Base-by-base conservation (phyloP, 2,888 invertebrate genomes). In the Eupithecia tripunctaria region DNA sequence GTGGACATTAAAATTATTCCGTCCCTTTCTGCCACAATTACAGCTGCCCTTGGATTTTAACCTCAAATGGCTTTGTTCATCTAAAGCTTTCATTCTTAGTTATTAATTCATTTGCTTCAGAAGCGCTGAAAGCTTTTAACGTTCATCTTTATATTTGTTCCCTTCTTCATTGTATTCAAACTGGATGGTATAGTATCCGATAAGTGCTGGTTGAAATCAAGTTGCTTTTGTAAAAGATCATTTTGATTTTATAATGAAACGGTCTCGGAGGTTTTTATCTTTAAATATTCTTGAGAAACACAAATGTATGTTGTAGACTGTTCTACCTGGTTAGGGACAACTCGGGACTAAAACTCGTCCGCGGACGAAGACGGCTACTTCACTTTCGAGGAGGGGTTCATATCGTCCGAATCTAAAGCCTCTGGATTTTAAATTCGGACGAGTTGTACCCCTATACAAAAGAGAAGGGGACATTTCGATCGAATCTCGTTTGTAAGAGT, bases 61-160 rank as follows among this genome's bases (percentile, higher is more conserved):
- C 56, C 56, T 56, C 56, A 56, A 56, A 56, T 25, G 2, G 25
- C 56, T 56, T 56, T 63, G 29, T 36, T 36, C 63, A 36, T 63
- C 56, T 5, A 56, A 56, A 56, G 56, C 56, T 56, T 14, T 56
- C 38, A 41, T 38, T 41, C 36, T 32, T 36, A 36, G 65, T 43
- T 41, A 27, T 27, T 38, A 43, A 18, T 65, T 43, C 25, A 25
- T 12, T 56, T 56, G 56, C 25, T 56, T 56, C 25, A 25, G 21
- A 14, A 51, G 25, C 25, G 12, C 14, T 56, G 56, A 56, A 43
- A 43, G 41, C 15, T 32, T 21, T 56, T 56, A 5, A 25, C 25
- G 14, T 25, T 56, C 56, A 56, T 56, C 21, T 56, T 25, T 56
- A 56, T 56, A 56, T 56, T 56, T 56, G 56, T 56, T 25, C 25